These are phyloP conservation scores for Hyperoplus lanceolatus DNA, from an alignment of 2,797 vertebrate genomes.

Conservation along the genomic window DNA sequence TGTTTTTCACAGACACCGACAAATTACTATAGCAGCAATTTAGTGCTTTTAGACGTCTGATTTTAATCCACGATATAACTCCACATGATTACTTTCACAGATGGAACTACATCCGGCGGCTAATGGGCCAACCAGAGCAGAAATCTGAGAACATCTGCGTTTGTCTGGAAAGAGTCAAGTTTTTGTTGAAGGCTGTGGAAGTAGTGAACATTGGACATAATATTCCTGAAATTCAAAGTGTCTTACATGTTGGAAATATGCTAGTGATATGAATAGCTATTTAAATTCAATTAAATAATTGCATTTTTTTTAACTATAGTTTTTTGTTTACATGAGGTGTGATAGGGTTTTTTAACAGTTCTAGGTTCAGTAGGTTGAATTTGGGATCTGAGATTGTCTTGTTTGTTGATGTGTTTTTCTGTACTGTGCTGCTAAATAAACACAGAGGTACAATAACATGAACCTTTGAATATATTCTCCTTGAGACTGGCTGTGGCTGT, in stretches of 20 bases:
- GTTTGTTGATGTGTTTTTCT: background rate
- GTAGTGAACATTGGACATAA: background rate
- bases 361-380: background rate
- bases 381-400: background rate
- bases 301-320: background rate
- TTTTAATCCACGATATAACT: background rate
- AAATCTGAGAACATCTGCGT: slow-evolving; percentile 61
- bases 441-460: background rate
- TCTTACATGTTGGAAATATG: background rate
- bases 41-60: background rate
- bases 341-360: background rate
- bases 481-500: background rate
- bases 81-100: slow-evolving; percentile 54
- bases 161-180: slow-evolving; percentile 10
- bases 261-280: background rate
- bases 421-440: slow-evolving; percentile 11
- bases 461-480: background rate
- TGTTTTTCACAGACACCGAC: slow-evolving; percentile 7
- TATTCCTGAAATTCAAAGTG: background rate
- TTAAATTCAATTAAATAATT: background rate
- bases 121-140: slow-evolving; percentile 42
- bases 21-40: slow-evolving; percentile 14
- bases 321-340: background rate
- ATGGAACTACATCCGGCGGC: slow-evolving; percentile 41
- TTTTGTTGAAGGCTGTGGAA: background rate